Evolutionary conservation across 2,797 vertebrate species (phyloP).

Genomic region (Phalloptychus januarius): DNA sequence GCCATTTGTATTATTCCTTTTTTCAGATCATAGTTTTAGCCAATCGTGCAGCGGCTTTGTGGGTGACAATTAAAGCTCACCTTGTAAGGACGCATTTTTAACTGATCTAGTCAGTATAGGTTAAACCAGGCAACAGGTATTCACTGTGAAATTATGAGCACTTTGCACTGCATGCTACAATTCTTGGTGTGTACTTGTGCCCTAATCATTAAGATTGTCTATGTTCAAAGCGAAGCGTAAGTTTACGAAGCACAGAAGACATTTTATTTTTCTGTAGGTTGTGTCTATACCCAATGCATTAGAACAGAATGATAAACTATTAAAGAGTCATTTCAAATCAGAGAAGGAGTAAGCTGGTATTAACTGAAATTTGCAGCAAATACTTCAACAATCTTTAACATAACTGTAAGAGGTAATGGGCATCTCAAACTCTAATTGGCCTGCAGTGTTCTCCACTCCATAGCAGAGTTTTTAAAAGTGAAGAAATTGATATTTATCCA

Average conservation of each 20-base stretch:
- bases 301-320: not conserved
- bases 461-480: not conserved
- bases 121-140: not conserved
- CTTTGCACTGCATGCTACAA: too few species aligned
- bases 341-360: not conserved
- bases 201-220: not conserved
- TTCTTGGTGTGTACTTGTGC: too few species aligned
- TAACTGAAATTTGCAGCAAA: not conserved
- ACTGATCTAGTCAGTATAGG: not conserved
- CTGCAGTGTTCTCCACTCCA: constrained; percentile 11
- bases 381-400: not conserved
- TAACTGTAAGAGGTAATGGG: not conserved
- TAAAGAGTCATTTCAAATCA: not conserved
- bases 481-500: not conserved
- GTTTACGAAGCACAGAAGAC: not conserved
- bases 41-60: not conserved
- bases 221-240: not conserved
- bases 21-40: not conserved
- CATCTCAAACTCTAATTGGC: not conserved
- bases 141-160: not conserved
- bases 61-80: not conserved
- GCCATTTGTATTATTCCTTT: not conserved
- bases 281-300: not conserved
- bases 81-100: not conserved
- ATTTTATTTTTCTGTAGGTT: not conserved